These are phyloP conservation scores for Petroica traversi DNA, from an alignment of 2,113 vertebrate species.

Conservation along the genomic window DNA sequence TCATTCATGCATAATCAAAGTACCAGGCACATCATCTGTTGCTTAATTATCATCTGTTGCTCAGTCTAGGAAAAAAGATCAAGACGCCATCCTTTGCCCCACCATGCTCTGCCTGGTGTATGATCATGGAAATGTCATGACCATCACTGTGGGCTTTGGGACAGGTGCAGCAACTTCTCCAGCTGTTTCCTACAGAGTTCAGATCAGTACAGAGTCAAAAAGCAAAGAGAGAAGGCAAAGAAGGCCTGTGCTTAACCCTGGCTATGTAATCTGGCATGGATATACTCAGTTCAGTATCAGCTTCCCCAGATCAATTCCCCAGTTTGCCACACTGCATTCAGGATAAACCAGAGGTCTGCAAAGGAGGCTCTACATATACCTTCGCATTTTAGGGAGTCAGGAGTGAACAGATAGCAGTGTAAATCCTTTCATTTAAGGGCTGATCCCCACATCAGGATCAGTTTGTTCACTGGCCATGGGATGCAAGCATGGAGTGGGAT, in stretches of 20 bases:
- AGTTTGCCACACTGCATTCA: rapidly evolving
- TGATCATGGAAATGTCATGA: neutral
- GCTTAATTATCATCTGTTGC: neutral
- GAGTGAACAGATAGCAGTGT: neutral
- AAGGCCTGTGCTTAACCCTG: neutral
- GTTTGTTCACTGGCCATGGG: neutral
- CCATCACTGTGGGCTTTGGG: neutral
- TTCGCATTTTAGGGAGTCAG: neutral
- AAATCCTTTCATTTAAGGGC: neutral
- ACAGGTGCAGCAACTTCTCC: neutral
- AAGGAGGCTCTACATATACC: neutral
- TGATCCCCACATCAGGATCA: neutral
- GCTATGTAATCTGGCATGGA: neutral
- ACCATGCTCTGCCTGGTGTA: neutral
- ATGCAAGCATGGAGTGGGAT: neutral
- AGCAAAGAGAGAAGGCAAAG: neutral
- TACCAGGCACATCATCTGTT: neutral
- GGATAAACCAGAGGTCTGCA: neutral
- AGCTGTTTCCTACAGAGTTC: neutral
- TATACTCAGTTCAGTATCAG: neutral
- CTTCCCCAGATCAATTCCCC: neutral
- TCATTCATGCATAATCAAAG: neutral
- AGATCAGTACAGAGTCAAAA: neutral
- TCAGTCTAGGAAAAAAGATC: neutral
- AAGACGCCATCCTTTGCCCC: neutral